phyloP scores from a whole-genome alignment of 2,113 vertebrate genomes.

The Coturnix japonica region DNA sequence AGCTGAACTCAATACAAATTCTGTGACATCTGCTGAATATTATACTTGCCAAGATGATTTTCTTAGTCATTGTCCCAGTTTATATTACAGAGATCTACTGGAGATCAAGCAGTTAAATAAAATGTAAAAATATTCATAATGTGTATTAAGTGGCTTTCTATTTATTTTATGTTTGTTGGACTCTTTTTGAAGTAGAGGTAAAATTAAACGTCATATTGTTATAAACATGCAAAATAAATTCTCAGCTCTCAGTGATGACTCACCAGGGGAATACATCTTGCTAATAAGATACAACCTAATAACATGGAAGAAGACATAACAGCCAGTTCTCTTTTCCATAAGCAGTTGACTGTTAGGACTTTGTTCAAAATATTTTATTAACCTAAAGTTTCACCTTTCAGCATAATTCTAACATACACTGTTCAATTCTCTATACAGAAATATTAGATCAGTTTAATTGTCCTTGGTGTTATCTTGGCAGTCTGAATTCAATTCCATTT shows the following conservation, averaged over 20 bases:
- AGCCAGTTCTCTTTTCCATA: not conserved
- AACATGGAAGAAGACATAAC: not conserved
- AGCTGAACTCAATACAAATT: slow-evolving; percentile 15
- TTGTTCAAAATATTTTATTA: not conserved
- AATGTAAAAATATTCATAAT: not conserved
- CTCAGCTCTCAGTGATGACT: not conserved
- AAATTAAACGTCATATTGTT: not conserved
- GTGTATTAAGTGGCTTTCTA: not conserved
- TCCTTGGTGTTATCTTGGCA: not conserved
- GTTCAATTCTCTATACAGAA: not conserved
- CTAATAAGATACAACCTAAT: not conserved
- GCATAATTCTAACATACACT: not conserved
- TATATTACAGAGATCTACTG: not conserved
- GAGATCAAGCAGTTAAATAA: slow-evolving; percentile 21
- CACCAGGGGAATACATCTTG: not conserved
- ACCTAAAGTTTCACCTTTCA: not conserved
- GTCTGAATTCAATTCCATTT: not conserved
- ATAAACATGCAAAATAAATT: not conserved
- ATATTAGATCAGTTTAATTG: not conserved
- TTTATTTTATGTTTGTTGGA: not conserved
- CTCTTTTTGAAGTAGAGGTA: not conserved
- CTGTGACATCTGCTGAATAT: not conserved
- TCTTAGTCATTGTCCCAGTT: not conserved
- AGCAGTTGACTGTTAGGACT: not conserved
- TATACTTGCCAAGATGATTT: not conserved